Conservation (phyloP, 2,797 vertebrate species). For the Scolopax rusticola region DNA sequence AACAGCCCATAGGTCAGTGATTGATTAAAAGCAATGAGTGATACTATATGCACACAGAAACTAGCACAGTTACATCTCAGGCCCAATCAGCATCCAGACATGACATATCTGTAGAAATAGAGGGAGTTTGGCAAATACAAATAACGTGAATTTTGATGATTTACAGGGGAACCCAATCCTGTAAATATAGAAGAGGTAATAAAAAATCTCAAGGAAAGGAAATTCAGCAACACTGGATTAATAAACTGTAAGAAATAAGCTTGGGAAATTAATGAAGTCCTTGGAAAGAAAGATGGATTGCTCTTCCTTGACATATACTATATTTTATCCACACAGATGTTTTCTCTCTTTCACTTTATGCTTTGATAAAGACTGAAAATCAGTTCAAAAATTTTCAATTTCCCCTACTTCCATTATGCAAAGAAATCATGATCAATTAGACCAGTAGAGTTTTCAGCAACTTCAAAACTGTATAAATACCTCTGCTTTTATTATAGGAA, state of each 20-base stretch:
- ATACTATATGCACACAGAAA: background rate
- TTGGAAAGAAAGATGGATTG: constrained; percentile 24
- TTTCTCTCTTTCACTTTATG: background rate
- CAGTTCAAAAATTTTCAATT: background rate
- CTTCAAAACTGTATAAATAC: background rate
- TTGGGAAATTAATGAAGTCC: constrained; percentile 51
- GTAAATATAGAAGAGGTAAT: constrained; percentile 18
- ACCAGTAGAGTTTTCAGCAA: background rate
- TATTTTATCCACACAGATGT: background rate
- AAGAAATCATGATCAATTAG: background rate
- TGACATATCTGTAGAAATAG: background rate
- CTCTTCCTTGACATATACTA: background rate
- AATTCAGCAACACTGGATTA: constrained; percentile 5
- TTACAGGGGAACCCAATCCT: background rate
- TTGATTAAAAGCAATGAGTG: background rate
- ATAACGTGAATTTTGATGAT: constrained; percentile 15
- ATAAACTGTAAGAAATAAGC: constrained; percentile 36
- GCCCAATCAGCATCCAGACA: background rate
- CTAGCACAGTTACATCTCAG: background rate
- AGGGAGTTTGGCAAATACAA: background rate
- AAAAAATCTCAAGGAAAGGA: background rate
- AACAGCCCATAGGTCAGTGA: background rate
- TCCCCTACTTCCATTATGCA: background rate
- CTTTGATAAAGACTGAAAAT: background rate
- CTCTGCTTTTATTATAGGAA: background rate